Percentiles rank a stretch among this genome's conserved stretches.
phyloP scores from a whole-genome alignment of 2,113 vertebrate species.

The Solea senegalensis region DNA sequence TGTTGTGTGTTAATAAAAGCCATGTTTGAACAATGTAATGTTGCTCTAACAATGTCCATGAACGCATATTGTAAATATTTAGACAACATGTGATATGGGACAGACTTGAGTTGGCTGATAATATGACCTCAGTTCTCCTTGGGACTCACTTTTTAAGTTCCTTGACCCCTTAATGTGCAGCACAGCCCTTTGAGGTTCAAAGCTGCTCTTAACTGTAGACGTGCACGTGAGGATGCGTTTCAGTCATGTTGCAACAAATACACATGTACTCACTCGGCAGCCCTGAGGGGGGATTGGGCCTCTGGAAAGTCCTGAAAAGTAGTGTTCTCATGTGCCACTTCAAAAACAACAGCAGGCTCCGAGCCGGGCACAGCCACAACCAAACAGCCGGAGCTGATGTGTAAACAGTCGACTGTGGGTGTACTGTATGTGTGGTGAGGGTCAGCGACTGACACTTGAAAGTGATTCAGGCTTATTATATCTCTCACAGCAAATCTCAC shows the following conservation, averaged over 20 bases:
- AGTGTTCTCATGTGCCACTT: conserved; percentile 47
- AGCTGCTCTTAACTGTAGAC: background rate
- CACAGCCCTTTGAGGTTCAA: background rate
- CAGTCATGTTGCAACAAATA: conserved; percentile 48
- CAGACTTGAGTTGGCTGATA: conserved; percentile 1
- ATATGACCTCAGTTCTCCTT: background rate
- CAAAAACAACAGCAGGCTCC: conserved; percentile 35
- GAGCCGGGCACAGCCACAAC: conserved; percentile 25
- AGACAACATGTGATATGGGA: background rate
- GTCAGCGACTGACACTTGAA: conserved; percentile 21
- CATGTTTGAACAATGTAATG: background rate
- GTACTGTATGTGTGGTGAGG: conserved; percentile 14
- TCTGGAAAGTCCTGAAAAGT: conserved; percentile 20
- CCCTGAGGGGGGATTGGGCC: background rate
- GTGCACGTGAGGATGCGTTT: conserved; percentile 25
- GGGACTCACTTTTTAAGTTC: background rate
- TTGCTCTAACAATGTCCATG: background rate
- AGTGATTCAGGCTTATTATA: background rate
- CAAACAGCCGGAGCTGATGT: conserved; percentile 41
- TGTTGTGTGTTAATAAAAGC: background rate
- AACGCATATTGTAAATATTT: conserved; percentile 12
- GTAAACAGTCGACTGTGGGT: conserved; percentile 32
- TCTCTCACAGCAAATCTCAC: conserved; percentile 1
- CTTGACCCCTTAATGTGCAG: background rate
- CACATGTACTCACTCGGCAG: conserved; percentile 21